Percentiles rank a stretch among this genome's conserved stretches.
Conservation (phyloP, 2,888 invertebrate species). For the Hypena proboscidalis region DNA sequence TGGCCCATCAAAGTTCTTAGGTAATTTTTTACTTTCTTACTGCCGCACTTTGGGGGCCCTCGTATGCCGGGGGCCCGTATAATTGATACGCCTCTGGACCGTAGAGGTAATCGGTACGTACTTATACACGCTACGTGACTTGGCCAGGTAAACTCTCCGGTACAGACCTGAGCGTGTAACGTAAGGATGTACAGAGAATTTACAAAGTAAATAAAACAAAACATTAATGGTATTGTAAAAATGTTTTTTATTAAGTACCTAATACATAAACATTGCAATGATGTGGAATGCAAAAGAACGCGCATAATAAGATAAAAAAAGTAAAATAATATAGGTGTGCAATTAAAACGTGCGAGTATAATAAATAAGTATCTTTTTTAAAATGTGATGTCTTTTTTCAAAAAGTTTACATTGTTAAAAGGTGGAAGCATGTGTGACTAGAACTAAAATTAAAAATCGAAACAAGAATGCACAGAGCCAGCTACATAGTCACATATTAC, state of each 20-base stretch:
- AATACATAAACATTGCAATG: slow-evolving; percentile 63
- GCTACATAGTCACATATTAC: slow-evolving; percentile 24
- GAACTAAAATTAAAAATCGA: slow-evolving; percentile 61
- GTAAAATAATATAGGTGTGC: slow-evolving; percentile 52
- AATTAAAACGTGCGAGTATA: slow-evolving; percentile 54
- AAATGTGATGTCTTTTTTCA: slow-evolving; percentile 62
- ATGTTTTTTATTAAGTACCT: slow-evolving; percentile 60
- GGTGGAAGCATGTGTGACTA: slow-evolving; percentile 76
- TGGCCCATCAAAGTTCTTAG: too few relatives aligned
- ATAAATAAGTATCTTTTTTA: slow-evolving; percentile 40
- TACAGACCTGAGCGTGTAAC: too few relatives aligned
- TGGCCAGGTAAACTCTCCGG: too few relatives aligned
- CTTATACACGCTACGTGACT: too few relatives aligned
- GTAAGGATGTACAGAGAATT: too few relatives aligned
- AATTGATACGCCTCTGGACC: too few relatives aligned
- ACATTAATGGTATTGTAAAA: slow-evolving; percentile 48
- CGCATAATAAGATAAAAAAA: slow-evolving; percentile 43
- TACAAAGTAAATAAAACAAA: slow-evolving; percentile 34
- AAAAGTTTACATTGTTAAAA: slow-evolving; percentile 40
- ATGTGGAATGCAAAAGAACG: slow-evolving; percentile 66
- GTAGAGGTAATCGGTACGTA: too few relatives aligned
- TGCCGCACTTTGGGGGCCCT: too few relatives aligned
- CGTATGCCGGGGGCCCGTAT: too few relatives aligned
- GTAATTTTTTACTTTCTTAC: too few relatives aligned
- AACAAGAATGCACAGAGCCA: slow-evolving; percentile 39